Percentiles rank a stretch among this genome's conserved stretches.
Conservation (phyloP, 2,113 vertebrate genomes). For the Nibea coibor region DNA sequence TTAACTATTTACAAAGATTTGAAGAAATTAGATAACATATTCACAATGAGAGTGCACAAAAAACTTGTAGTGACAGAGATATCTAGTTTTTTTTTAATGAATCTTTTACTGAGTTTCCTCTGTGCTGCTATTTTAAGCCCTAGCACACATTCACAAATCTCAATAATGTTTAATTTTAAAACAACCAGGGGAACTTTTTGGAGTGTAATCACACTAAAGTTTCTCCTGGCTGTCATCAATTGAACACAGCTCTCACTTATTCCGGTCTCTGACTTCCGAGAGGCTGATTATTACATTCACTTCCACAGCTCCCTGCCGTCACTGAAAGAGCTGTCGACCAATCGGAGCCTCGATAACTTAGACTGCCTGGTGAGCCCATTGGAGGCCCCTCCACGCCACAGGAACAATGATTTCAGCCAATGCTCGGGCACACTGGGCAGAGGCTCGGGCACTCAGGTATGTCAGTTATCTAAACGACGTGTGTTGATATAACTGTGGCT, state of each 20-base stretch:
- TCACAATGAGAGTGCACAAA: background rate
- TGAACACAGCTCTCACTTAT: constrained; percentile 55
- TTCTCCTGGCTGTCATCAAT: constrained; percentile 59
- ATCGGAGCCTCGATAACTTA: constrained; percentile 95
- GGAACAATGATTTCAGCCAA: constrained; percentile 93
- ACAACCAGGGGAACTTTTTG: constrained; percentile 49
- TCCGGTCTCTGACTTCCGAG: constrained; percentile 33
- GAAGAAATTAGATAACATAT: background rate
- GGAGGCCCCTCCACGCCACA: constrained; percentile 89
- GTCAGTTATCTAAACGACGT: constrained; percentile 17
- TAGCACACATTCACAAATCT: constrained; percentile 52
- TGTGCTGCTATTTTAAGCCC: constrained; percentile 64
- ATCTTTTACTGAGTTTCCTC: constrained; percentile 64
- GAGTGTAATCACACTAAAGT: constrained; percentile 43
- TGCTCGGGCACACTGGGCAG: constrained; percentile 86
- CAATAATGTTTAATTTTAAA: constrained; percentile 58
- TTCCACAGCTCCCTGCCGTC: constrained; percentile 83
- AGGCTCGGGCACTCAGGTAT: constrained; percentile 72
- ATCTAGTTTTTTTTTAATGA: background rate
- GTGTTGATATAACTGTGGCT: background rate
- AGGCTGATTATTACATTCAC: constrained; percentile 46
- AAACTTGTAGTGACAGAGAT: background rate
- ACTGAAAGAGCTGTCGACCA: constrained; percentile 83
- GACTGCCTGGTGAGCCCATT: constrained; percentile 93
- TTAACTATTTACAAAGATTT: background rate